Evolutionary conservation across 1,140 invertebrate genomes (phyloP).

Genomic region (Holotrichia oblita): DNA sequence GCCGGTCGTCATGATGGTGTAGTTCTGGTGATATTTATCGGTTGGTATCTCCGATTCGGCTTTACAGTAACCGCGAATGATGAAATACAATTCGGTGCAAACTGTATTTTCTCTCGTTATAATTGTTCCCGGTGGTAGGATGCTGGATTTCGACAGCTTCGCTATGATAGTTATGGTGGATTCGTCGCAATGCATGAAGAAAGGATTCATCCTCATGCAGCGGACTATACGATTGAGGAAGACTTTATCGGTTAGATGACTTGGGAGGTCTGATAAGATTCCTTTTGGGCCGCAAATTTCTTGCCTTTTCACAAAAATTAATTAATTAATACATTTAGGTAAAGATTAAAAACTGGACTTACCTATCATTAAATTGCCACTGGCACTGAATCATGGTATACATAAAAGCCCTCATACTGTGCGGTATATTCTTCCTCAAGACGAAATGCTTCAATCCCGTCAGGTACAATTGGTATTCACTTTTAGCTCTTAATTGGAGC

Average conservation of each 20-base stretch:
- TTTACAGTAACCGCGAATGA: slow-evolving; percentile 38
- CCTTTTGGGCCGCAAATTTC: slow-evolving; percentile 24
- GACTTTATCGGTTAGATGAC: slow-evolving; percentile 23
- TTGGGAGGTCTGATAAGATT: slow-evolving; percentile 39
- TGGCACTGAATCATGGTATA: slow-evolving; percentile 39
- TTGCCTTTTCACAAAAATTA: not conserved
- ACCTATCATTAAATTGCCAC: slow-evolving; percentile 39
- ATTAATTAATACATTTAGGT: not conserved
- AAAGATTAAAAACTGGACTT: not conserved
- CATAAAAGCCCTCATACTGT: not conserved
- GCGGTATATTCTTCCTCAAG: slow-evolving; percentile 3
- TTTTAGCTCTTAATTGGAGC: not conserved
- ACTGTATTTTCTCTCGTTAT: slow-evolving; percentile 19
- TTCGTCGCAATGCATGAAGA: slow-evolving; percentile 41
- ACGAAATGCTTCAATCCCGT: slow-evolving; percentile 23
- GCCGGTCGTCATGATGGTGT: slow-evolving; percentile 21
- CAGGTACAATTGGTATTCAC: slow-evolving; percentile 6
- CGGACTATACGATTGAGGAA: slow-evolving; percentile 38
- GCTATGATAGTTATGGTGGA: slow-evolving; percentile 1
- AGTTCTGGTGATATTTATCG: slow-evolving; percentile 41
- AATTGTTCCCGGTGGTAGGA: slow-evolving; percentile 30
- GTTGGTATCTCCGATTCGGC: slow-evolving; percentile 38
- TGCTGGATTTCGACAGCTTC: not conserved
- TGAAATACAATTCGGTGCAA: slow-evolving; percentile 22
- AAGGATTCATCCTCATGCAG: slow-evolving; percentile 31